Conservation (phyloP, 1,140 invertebrate species). For the Pentalonia nigronervosa region DNA sequence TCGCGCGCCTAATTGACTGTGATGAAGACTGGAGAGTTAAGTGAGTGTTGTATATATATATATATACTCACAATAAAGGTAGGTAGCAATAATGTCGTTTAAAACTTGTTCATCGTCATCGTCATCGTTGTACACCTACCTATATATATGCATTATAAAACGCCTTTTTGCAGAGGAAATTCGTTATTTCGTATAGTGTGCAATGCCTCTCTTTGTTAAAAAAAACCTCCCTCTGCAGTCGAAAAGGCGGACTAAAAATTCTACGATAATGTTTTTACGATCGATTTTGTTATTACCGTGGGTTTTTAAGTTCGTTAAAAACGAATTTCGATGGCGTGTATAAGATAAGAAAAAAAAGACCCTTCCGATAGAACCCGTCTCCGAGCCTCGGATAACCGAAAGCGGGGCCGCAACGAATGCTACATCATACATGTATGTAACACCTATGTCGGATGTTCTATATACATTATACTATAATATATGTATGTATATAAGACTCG, state of each 20-base stretch:
- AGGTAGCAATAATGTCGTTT: neutral
- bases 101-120: neutral
- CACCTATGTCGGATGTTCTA: neutral
- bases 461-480: neutral
- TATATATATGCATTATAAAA: neutral
- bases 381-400: neutral
- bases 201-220: neutral
- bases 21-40: constrained; percentile 30
- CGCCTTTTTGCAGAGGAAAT: neutral
- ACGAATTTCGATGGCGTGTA: constrained; percentile 13
- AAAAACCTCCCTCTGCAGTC: neutral
- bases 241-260: neutral
- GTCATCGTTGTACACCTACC: too few species aligned
- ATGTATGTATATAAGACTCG: neutral
- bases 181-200: neutral
- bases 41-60: neutral
- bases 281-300: constrained; percentile 29
- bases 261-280: neutral
- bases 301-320: constrained; percentile 9
- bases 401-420: neutral
- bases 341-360: neutral
- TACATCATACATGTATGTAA: neutral
- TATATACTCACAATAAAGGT: neutral
- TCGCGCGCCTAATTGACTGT: constrained; percentile 23
- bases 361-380: neutral